Evolutionary conservation across 1,140 invertebrate genomes (phyloP).

Genomic region (Drosophila kanapiae): DNA sequence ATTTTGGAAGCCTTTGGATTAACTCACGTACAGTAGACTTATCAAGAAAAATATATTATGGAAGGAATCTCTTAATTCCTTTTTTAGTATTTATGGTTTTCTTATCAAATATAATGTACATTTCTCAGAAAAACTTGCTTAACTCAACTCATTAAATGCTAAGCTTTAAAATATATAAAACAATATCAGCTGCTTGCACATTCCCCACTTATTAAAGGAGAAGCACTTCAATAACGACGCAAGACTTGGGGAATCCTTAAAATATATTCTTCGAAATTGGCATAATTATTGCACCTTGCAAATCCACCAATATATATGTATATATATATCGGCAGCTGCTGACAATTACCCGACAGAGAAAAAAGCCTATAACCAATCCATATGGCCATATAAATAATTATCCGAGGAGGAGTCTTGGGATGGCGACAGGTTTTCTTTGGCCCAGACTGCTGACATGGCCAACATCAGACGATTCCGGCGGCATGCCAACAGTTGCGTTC

Average conservation of each 20-base stretch:
- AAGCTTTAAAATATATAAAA: neutral
- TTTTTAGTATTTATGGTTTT: neutral
- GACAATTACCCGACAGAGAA: slow-evolving; percentile 35
- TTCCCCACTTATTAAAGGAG: neutral
- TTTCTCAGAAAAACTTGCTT: neutral
- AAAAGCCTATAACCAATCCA: slow-evolving; percentile 44
- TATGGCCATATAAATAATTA: slow-evolving; percentile 68
- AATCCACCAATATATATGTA: slow-evolving; percentile 16
- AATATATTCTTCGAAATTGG: slow-evolving; percentile 36
- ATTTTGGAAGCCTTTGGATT: neutral
- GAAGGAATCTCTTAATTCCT: no score
- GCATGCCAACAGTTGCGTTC: slow-evolving; percentile 72
- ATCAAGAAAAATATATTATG: neutral
- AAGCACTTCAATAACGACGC: slow-evolving; percentile 5
- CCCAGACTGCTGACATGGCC: slow-evolving; percentile 20
- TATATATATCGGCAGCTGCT: slow-evolving; percentile 13
- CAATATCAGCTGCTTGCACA: neutral
- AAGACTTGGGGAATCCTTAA: slow-evolving; percentile 20
- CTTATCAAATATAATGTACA: no score
- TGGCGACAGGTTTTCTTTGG: slow-evolving; percentile 63
- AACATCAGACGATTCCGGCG: slow-evolving; percentile 50
- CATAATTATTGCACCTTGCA: slow-evolving; percentile 66
- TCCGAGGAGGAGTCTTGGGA: slow-evolving; percentile 26
- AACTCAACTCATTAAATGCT: neutral
- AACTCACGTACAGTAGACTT: neutral